phyloP scores from a whole-genome alignment of 2,113 vertebrate species.

The Callithrix jacchus region DNA sequence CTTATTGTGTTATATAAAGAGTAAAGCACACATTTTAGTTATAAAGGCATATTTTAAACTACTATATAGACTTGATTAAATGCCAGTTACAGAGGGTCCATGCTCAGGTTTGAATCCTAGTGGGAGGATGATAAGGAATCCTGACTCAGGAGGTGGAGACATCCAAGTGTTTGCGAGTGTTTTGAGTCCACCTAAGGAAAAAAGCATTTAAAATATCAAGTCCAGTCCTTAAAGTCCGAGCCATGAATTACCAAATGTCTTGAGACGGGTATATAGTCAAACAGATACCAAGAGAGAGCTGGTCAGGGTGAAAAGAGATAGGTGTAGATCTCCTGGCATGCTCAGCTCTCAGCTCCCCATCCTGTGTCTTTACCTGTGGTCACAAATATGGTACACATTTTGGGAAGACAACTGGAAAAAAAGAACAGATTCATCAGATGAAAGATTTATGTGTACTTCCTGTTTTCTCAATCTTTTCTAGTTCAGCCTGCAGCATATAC shows the following conservation, averaged over 20 bases:
- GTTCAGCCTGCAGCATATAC: background rate
- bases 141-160: background rate
- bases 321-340: background rate
- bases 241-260: background rate
- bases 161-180: background rate
- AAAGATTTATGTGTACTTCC: background rate
- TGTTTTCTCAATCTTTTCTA: background rate
- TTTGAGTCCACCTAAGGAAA: background rate
- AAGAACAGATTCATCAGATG: background rate
- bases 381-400: background rate
- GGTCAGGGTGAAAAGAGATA: background rate
- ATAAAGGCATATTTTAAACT: background rate
- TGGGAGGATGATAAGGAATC: background rate
- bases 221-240: background rate
- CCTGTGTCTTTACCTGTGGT: background rate
- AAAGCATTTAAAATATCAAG: background rate
- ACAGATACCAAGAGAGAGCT: background rate
- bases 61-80: background rate
- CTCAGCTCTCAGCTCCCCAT: background rate
- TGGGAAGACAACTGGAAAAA: background rate
- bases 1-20: background rate
- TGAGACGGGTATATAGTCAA: background rate
- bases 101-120: background rate
- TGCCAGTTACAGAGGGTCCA: background rate
- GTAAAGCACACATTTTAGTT: background rate